Evolutionary conservation across 1,140 invertebrate genomes (phyloP).

Genomic region (Cherax destructor): DNA sequence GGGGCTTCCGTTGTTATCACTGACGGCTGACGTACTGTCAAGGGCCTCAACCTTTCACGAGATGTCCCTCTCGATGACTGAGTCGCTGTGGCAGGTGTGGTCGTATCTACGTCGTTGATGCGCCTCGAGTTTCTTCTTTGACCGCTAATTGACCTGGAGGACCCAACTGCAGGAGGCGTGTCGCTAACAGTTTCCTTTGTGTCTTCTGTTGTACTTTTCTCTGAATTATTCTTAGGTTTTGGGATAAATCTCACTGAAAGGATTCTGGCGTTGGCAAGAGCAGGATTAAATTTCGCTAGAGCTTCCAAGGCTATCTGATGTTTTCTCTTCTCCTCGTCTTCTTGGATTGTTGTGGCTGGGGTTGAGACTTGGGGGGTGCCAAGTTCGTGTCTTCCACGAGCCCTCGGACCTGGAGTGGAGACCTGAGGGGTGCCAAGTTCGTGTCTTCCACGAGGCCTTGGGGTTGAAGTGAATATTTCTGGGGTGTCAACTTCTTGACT

Average conservation of each 20-base stretch:
- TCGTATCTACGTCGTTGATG: background rate
- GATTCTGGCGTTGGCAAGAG: conserved; percentile 21
- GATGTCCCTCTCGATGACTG: background rate
- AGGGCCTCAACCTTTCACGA: background rate
- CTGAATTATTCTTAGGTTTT: background rate
- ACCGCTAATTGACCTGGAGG: background rate
- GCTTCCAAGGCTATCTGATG: conserved; percentile 11
- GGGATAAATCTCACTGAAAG: conserved; percentile 10
- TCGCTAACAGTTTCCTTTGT: background rate
- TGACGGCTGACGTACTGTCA: background rate
- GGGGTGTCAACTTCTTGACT: background rate
- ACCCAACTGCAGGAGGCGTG: background rate
- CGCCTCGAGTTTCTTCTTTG: background rate
- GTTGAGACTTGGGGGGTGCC: background rate
- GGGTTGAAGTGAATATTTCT: background rate
- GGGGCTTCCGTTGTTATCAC: background rate
- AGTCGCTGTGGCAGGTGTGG: background rate
- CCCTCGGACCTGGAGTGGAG: background rate
- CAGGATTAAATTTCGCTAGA: conserved; percentile 18
- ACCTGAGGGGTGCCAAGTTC: background rate
- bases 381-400: background rate
- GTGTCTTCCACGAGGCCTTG: background rate
- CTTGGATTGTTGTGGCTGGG: background rate
- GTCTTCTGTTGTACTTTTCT: background rate
- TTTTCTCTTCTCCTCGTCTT: background rate